Conservation (phyloP, 2,797 vertebrate species). For the Enteromius thamalakanensis region DNA sequence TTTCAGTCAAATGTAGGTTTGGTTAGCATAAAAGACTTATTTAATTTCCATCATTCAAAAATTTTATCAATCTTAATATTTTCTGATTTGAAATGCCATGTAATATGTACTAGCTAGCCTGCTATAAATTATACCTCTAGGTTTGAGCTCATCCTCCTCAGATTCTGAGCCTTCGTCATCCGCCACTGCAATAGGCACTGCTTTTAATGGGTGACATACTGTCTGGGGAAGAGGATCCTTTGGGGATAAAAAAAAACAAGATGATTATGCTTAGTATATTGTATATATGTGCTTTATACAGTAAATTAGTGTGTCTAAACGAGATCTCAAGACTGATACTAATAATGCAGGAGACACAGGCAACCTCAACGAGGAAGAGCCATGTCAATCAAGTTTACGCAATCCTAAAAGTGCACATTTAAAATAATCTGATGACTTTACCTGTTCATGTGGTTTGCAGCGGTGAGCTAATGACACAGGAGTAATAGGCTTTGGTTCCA, state of each 20-base stretch:
- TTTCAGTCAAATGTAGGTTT: neutral
- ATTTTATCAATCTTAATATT: neutral
- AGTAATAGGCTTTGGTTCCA: conserved; percentile 81
- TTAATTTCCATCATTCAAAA: neutral
- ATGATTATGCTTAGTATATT: neutral
- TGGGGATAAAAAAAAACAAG: neutral
- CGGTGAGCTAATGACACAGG: conserved; percentile 66
- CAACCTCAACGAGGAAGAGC: neutral
- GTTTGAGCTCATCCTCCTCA: conserved; percentile 96
- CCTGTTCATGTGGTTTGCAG: conserved; percentile 81
- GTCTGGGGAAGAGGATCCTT: conserved; percentile 79
- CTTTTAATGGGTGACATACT: conserved; percentile 83
- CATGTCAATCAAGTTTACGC: neutral
- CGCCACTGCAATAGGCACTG: conserved; percentile 93
- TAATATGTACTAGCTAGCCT: neutral
- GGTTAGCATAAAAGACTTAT: neutral
- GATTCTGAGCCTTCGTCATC: conserved; percentile 97
- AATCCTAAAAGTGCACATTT: neutral
- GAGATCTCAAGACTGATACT: neutral
- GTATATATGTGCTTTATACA: neutral
- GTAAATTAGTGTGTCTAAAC: neutral
- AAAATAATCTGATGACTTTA: conserved; percentile 55
- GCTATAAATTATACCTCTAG: conserved; percentile 82
- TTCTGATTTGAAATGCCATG: neutral
- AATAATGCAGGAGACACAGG: neutral